Conservation (phyloP, 1,140 invertebrate species). For the Orchestia grillus region DNA sequence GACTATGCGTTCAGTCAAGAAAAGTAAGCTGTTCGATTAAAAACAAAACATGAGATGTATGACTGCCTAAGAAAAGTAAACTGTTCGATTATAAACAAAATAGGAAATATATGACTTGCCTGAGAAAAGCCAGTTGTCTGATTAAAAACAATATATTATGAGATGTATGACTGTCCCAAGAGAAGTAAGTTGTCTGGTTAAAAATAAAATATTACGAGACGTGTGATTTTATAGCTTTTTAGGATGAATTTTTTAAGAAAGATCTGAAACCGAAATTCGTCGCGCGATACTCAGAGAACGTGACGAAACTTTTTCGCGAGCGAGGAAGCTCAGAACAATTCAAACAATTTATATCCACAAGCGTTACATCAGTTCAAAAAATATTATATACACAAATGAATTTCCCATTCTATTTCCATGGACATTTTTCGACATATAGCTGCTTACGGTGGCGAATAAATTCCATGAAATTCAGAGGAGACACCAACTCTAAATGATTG, state of each 20-base stretch:
- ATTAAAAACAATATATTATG: no score
- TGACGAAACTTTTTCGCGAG: background rate
- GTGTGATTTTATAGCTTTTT: background rate
- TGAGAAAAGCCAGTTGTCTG: no score
- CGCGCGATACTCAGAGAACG: background rate
- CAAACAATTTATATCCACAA: background rate
- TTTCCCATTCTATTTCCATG: no score
- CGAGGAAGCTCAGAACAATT: no score
- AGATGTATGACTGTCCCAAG: background rate
- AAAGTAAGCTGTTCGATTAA: background rate
- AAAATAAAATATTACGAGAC: background rate
- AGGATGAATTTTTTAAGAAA: background rate
- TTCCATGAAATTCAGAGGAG: no score
- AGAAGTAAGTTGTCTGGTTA: background rate
- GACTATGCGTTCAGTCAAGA: background rate
- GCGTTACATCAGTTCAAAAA: background rate
- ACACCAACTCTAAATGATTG: background rate
- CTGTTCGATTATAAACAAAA: background rate
- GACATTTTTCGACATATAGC: no score
- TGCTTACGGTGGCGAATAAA: no score
- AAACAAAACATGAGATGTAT: background rate
- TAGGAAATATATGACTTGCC: background rate
- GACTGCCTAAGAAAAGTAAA: background rate
- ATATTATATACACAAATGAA: no score
- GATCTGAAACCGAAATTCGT: background rate